These are phyloP conservation scores for Camponotus fellah DNA, from an alignment of 2,888 invertebrate species.

Conservation along the genomic window DNA sequence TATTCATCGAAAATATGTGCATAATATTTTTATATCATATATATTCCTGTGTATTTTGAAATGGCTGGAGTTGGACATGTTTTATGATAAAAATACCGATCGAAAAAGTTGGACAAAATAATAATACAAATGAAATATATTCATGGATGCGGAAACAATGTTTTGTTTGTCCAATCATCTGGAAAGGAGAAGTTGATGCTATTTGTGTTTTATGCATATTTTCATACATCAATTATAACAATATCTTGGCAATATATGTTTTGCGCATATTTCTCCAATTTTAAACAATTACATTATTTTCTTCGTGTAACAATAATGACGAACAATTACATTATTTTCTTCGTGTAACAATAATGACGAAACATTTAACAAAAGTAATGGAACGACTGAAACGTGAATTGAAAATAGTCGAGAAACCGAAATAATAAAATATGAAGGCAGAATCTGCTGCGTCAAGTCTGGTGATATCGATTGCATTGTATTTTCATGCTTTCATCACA, in stretches of 20 bases:
- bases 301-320: background rate
- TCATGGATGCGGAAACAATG: conserved; percentile 5
- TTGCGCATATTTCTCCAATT: background rate
- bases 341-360: background rate
- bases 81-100: background rate
- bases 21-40: background rate
- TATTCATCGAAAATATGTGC: background rate
- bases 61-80: background rate
- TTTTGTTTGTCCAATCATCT: conserved; percentile 13
- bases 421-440: background rate
- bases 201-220: conserved; percentile 25
- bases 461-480: conserved; percentile 46
- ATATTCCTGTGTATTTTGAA: background rate
- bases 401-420: conserved; percentile 14
- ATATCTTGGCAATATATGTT: background rate
- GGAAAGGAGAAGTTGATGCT: background rate
- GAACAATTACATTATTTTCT: background rate
- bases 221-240: background rate
- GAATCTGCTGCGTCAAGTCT: conserved; percentile 37
- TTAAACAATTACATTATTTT: background rate
- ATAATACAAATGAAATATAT: background rate
- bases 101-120: background rate
- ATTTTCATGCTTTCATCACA: conserved; percentile 1
- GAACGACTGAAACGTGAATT: background rate
- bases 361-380: background rate